A percentile compares a stretch with the other conserved stretches of the same genome.
Evolutionary conservation across 2,113 vertebrate genomes (phyloP).

Genomic region (Bothrops jararaca): DNA sequence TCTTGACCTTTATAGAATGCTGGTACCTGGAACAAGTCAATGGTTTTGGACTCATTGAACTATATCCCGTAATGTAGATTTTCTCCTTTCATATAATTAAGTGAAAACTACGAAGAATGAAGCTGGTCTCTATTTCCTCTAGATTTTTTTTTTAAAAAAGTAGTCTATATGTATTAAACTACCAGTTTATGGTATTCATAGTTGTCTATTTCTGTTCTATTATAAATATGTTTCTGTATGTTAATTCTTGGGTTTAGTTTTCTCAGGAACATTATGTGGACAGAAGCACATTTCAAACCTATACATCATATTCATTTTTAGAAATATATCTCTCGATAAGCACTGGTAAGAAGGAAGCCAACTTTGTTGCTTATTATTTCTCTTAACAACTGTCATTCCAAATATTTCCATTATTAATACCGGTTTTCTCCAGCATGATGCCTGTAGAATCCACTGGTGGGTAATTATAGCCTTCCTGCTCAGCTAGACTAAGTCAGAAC

Average conservation of each 20-base stretch:
- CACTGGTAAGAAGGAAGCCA: background rate
- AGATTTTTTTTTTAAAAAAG: background rate
- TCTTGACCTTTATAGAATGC: background rate
- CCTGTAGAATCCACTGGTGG: too few relatives aligned
- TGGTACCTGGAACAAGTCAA: background rate
- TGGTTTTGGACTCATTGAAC: background rate
- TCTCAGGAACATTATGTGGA: background rate
- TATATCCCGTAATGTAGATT: background rate
- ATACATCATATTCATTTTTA: background rate
- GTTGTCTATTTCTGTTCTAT: background rate
- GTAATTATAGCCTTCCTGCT: too few relatives aligned
- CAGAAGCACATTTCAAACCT: background rate
- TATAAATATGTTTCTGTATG: background rate
- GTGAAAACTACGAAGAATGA: background rate
- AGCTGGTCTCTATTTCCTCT: background rate
- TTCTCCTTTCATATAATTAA: background rate
- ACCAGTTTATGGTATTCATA: background rate
- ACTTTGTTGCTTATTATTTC: background rate
- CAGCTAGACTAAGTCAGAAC: too few relatives aligned
- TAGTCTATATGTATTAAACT: background rate
- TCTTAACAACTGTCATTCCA: background rate
- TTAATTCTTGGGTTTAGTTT: background rate
- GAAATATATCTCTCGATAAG: background rate
- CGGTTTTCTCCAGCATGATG: too few relatives aligned
- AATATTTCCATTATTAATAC: too few relatives aligned